phyloP scores from a whole-genome alignment of 2,888 invertebrate genomes.

The Nemotelus pantherinus region DNA sequence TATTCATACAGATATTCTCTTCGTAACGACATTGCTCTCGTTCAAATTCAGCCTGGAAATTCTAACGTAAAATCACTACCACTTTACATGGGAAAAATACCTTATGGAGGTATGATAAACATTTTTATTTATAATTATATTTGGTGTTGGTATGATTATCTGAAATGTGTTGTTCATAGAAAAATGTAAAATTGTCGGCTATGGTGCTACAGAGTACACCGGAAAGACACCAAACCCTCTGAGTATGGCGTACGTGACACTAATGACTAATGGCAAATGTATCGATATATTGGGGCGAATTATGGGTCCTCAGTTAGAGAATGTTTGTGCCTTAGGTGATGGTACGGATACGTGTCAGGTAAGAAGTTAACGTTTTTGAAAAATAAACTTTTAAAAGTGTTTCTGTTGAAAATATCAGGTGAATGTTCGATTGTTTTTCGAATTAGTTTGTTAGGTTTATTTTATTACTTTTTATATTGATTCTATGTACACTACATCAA shows the following conservation, averaged over 20 bases:
- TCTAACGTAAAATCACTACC: constrained; percentile 13
- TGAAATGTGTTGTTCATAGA: constrained; percentile 49
- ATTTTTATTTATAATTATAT: too few species aligned
- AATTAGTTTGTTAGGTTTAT: too few species aligned
- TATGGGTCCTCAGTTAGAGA: constrained; percentile 61
- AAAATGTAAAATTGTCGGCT: constrained; percentile 61
- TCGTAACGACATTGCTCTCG: constrained; percentile 61
- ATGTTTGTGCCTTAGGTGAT: constrained; percentile 61
- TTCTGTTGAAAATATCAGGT: too few species aligned
- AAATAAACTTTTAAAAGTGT: not conserved
- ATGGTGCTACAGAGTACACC: constrained; percentile 60
- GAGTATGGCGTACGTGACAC: constrained; percentile 57
- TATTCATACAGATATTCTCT: constrained; percentile 55
- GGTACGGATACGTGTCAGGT: constrained; percentile 62
- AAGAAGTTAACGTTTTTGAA: not conserved
- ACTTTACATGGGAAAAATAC: not conserved
- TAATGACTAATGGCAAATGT: constrained; percentile 58
- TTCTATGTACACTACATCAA: not conserved
- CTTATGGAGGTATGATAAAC: constrained; percentile 16
- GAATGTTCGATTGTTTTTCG: too few species aligned
- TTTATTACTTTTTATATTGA: too few species aligned
- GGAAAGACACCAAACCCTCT: constrained; percentile 58
- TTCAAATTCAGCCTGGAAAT: constrained; percentile 49
- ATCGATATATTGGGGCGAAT: constrained; percentile 58
- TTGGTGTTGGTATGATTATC: too few species aligned